Conservation (phyloP, 2,113 vertebrate species). For the Chunga burmeisteri region DNA sequence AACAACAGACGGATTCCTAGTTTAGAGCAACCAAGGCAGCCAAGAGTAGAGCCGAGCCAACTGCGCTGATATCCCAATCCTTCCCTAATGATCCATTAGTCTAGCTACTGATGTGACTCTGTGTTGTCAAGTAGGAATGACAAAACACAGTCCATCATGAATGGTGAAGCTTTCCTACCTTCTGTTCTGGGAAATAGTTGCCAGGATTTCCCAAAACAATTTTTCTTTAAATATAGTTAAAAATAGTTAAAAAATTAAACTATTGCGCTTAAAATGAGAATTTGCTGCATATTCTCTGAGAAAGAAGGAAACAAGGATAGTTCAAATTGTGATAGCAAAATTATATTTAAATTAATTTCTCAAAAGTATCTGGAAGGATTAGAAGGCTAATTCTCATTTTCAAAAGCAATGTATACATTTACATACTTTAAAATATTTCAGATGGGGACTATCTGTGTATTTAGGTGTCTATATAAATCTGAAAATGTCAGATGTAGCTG, state of each 20-base stretch:
- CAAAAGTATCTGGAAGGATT: neutral
- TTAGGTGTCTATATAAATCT: neutral
- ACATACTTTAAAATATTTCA: neutral
- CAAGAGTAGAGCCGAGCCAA: slow-evolving; percentile 1
- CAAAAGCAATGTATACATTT: neutral
- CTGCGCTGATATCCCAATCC: neutral
- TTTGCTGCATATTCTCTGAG: neutral
- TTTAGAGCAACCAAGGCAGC: slow-evolving; percentile 29
- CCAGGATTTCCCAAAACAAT: neutral
- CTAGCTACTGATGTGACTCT: neutral
- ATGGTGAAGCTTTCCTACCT: neutral
- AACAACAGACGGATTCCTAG: slow-evolving; percentile 37
- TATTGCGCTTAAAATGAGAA: neutral
- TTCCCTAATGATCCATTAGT: slow-evolving; percentile 31
- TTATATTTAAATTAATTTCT: neutral
- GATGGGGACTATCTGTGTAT: neutral
- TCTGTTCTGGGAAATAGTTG: neutral
- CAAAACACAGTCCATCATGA: neutral
- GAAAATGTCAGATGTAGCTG: neutral
- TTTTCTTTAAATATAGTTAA: neutral
- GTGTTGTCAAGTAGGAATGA: neutral
- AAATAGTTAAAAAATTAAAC: neutral
- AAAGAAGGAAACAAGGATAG: neutral
- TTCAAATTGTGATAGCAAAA: neutral
- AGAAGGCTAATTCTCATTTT: neutral